Conservation (phyloP, 1,140 invertebrate genomes). For the Lucilia cuprina region DNA sequence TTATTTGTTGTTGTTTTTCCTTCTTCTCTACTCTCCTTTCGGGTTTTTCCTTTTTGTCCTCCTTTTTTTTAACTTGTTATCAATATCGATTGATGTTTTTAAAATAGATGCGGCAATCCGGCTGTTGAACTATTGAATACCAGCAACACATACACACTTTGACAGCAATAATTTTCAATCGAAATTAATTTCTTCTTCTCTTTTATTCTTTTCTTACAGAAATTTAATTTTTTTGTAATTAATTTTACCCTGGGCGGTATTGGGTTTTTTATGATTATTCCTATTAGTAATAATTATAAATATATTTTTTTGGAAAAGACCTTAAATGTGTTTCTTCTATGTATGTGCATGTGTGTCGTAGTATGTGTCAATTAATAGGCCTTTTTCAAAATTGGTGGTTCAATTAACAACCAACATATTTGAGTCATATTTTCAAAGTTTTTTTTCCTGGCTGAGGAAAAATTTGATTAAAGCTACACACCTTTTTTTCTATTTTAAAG, state of each 20-base stretch:
- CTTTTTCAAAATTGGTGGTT: neutral
- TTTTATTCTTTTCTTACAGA: neutral
- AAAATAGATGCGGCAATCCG: neutral
- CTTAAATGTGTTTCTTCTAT: neutral
- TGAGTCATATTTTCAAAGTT: conserved; percentile 20
- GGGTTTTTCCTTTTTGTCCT: conserved; percentile 7
- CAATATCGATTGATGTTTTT: conserved; percentile 4
- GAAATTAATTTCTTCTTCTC: neutral
- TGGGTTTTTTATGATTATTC: neutral
- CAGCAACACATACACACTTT: neutral
- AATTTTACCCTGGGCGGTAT: conserved; percentile 20
- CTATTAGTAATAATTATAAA: neutral
- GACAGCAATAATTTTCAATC: neutral
- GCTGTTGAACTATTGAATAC: neutral
- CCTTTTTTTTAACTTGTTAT: neutral
- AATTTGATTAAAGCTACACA: neutral
- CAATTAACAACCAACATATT: conserved; percentile 23
- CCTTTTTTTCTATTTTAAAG: neutral
- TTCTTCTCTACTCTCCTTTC: neutral
- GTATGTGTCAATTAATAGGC: neutral
- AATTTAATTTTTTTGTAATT: neutral
- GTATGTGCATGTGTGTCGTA: too few relatives aligned
- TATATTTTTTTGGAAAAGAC: neutral
- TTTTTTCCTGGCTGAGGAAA: neutral
- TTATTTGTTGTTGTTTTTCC: conserved; percentile 16